Evolutionary conservation across 1,140 invertebrate species (phyloP).

Genomic region (Drosophila kohkoa): DNA sequence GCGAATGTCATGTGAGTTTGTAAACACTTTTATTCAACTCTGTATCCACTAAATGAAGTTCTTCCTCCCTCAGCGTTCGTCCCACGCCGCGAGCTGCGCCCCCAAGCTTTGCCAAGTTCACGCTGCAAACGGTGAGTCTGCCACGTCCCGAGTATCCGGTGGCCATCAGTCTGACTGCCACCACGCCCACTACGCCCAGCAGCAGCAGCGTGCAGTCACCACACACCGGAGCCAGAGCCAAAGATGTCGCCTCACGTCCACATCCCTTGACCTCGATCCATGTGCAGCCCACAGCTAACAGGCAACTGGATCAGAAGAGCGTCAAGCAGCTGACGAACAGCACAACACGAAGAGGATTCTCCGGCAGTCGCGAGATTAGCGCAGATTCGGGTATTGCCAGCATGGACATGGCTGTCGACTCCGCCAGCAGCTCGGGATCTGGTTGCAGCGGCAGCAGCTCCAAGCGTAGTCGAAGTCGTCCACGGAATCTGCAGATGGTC

Average conservation of each 20-base stretch:
- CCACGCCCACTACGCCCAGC: slow-evolving; percentile 76
- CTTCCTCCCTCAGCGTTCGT: slow-evolving; percentile 55
- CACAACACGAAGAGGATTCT: slow-evolving; percentile 85
- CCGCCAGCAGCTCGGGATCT: slow-evolving; percentile 55
- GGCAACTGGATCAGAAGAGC: slow-evolving; percentile 87
- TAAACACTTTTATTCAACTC: not conserved
- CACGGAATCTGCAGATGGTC: slow-evolving; percentile 87
- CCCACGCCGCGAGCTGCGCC: slow-evolving; percentile 70
- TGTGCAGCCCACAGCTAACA: slow-evolving; percentile 37
- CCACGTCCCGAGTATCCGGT: slow-evolving; percentile 90
- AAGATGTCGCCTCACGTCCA: slow-evolving; percentile 49
- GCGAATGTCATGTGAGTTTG: slow-evolving; percentile 84
- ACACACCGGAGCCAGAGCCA: slow-evolving; percentile 53
- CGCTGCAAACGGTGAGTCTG: slow-evolving; percentile 90
- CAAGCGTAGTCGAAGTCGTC: slow-evolving; percentile 83
- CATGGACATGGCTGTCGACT: slow-evolving; percentile 85
- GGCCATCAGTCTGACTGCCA: slow-evolving; percentile 81
- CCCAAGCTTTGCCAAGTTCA: slow-evolving; percentile 87
- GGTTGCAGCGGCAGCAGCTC: slow-evolving; percentile 63
- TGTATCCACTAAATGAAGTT: too few species aligned
- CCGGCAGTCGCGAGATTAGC: slow-evolving; percentile 85
- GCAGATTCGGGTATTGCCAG: slow-evolving; percentile 88
- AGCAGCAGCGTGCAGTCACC: slow-evolving; percentile 74
- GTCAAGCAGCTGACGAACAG: slow-evolving; percentile 90
- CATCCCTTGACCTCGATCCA: slow-evolving; percentile 73